Base-by-base conservation (phyloP, 2,797 vertebrate species). In the Echeneis naucrates region DNA sequence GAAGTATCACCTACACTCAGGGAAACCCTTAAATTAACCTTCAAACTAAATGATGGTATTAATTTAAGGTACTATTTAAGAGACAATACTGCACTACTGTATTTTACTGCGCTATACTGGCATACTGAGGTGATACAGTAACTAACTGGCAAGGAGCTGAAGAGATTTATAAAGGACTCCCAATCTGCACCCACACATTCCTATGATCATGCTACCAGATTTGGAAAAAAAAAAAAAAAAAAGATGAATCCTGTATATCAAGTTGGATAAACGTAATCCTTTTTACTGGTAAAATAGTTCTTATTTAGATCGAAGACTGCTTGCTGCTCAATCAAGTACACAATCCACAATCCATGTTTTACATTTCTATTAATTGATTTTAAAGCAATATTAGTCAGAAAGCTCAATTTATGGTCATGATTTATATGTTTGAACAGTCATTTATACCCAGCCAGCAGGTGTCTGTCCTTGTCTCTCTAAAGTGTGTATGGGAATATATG, bases 391-490 rank as follows among this genome's bases (percentile, higher is more conserved):
- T 19, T 13, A 26, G 8, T 14, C 45, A 14, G 13, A 54, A 35
- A 38, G 16, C 24, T 42, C 3, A 61, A 6, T 30, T 23, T 27
- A 26, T 16, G 56, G 35, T 45, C n/a, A n/a, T 30, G 8, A 17
- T 48, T 40, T 50, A n/a, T 21, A 68, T 38, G n/a, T 65, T 60
- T 14, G 3, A 47, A 23, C 17, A n/a, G 26, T 9, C 40, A 7
- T 52, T 52, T 55, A 9, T 54, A 16, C 3, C 2, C 42, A 13
- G 32, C 80, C 37, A 63, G 16, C 32, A 59, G 61, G 33, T 70
- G 65, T 80, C 57, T 61, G 73, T 82, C 75, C 27, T 35, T 42
- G 60, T 85, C 66, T 75, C 40, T 75, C 45, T 37, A 21, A 52
- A 42, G 48, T 63, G 38, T 50, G 33, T 72, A 50, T 79, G 66